Base-by-base conservation (phyloP, 2,888 invertebrate species). In the Meta bourneti region DNA sequence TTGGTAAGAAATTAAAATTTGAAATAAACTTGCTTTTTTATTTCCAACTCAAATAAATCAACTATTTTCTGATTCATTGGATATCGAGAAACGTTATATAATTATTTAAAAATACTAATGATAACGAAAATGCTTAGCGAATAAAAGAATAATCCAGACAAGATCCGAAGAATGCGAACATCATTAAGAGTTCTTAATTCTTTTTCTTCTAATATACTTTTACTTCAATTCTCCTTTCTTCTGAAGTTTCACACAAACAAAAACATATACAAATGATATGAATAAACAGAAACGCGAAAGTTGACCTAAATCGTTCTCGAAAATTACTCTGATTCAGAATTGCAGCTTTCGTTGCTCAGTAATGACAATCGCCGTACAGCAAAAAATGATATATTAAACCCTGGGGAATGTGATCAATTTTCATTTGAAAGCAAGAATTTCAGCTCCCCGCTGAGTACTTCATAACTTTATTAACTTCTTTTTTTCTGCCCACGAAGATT, bases 401-500 rank as follows among this genome's bases (percentile, higher is more conserved):
- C 74, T 13, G 20, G 34, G 79, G 72, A 90, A 90, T 49, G 72
- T 77, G 71, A 90, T 90, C 84, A 83, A 90, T 90, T 90, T 90
- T 90, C 89, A 90, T 90, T 90, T 90, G 72, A 75, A 90, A 79
- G 48, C 71, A 54, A 61, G 54, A 78, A 70, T 90, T 90, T 84
- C 71, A 72, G 78, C 82, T 90, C 89, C 78, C 84, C n/a, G 49
- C 34, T 51, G 89, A 78, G 83, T 70, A 7, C 34, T 84, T 83
- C 54, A 52, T 84, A 71, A 79, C 78, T 90, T 84, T 83, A 83
- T 83, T 90, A 90, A 75, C 49, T 86, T 69, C 52, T 82, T 52
- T 89, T 51, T 34, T 51, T 20, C 19, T 34, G 70, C 51, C 34
- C 71, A 61, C 20, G 34, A 81, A 81, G 80, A 88, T 80, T 79